Evolutionary conservation across 2,888 invertebrate genomes (phyloP).

Genomic region (Cataglyphis livida): DNA sequence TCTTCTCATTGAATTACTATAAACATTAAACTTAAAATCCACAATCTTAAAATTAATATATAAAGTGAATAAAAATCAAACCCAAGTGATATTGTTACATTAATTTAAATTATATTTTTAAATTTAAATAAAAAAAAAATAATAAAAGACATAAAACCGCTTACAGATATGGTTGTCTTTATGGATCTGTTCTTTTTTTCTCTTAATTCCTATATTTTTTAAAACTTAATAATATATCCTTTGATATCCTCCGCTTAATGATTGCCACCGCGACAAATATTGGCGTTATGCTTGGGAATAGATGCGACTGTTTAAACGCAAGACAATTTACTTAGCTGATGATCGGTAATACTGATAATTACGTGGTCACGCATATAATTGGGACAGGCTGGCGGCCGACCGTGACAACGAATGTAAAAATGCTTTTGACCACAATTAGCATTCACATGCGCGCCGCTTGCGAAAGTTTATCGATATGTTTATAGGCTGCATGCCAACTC

Average conservation of each 20-base stretch:
- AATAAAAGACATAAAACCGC: background rate
- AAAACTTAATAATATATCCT: background rate
- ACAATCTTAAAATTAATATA: too few species aligned
- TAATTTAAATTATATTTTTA: too few species aligned
- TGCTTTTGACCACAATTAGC: slow-evolving; percentile 69
- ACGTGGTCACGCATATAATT: slow-evolving; percentile 47
- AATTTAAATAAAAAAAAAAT: too few species aligned
- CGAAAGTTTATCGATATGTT: slow-evolving; percentile 66
- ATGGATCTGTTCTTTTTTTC: background rate
- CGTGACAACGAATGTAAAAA: slow-evolving; percentile 73
- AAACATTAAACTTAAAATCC: too few species aligned
- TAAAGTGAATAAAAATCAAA: too few species aligned
- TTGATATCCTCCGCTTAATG: background rate
- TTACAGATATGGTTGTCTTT: background rate
- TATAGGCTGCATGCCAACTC: slow-evolving; percentile 60
- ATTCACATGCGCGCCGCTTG: slow-evolving; percentile 61
- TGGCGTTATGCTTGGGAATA: background rate
- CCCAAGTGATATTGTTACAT: too few species aligned
- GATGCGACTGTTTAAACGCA: background rate
- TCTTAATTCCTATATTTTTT: background rate
- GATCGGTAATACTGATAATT: slow-evolving; percentile 47
- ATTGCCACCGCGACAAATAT: background rate
- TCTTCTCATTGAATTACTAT: too few species aligned
- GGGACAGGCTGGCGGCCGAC: slow-evolving; percentile 30
- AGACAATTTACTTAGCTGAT: background rate